Percentiles rank a stretch among this genome's conserved stretches.
phyloP scores from a whole-genome alignment of 2,888 invertebrate species.

The Drosophila eohydei region DNA sequence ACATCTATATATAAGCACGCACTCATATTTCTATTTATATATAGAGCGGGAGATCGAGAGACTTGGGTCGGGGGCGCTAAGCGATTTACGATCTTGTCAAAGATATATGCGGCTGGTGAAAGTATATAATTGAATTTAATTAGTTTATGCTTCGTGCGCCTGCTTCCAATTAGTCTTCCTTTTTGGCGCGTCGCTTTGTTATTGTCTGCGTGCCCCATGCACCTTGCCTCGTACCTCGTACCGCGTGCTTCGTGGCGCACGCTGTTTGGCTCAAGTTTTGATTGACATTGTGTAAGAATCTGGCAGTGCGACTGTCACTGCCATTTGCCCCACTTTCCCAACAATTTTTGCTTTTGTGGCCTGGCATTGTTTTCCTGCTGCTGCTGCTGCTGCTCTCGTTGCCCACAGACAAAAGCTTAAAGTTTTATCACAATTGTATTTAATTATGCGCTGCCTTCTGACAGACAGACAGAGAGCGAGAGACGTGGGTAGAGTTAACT shows the following conservation, averaged over 20 bases:
- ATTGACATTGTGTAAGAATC: conserved; percentile 66
- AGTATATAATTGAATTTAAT: conserved; percentile 73
- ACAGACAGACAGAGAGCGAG: neutral
- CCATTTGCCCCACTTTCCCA: neutral
- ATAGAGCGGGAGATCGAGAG: no score
- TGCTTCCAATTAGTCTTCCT: conserved; percentile 71
- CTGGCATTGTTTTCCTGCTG: conserved; percentile 20
- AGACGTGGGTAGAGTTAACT: neutral
- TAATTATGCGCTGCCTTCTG: conserved; percentile 69
- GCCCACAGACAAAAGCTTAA: conserved; percentile 68
- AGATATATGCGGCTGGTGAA: conserved; percentile 67
- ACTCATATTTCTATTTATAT: conserved; percentile 19
- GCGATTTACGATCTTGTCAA: conserved; percentile 71
- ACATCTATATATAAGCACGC: conserved; percentile 1
- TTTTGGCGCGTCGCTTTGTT: conserved; percentile 38
- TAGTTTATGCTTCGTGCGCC: conserved; percentile 64
- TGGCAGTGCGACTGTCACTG: conserved; percentile 14
- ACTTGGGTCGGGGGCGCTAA: conserved; percentile 41
- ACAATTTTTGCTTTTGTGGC: conserved; percentile 24
- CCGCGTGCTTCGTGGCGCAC: neutral
- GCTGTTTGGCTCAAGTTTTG: conserved; percentile 60
- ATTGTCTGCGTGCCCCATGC: conserved; percentile 13
- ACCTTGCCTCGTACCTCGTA: neutral
- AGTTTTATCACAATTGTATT: conserved; percentile 73
- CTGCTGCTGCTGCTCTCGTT: conserved; percentile 13